Percentiles rank a stretch among this genome's conserved stretches.
Evolutionary conservation across 64 coral and sea anemone species (phyloP).

Genomic region (Exaiptasia diaphana): DNA sequence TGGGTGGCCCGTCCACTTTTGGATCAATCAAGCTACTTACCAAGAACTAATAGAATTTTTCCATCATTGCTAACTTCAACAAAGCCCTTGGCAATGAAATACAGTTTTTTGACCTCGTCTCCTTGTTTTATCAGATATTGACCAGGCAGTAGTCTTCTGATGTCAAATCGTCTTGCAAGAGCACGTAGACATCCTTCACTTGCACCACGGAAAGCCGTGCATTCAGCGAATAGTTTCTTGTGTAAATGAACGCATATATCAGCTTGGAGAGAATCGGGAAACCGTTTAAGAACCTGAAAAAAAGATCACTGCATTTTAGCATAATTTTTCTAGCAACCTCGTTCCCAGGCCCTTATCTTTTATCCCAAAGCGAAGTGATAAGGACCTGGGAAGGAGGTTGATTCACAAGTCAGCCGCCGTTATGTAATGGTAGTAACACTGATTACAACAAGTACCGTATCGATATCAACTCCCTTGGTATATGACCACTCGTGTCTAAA

Average conservation of each 20-base stretch:
- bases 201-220: constrained; percentile 58
- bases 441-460: constrained; percentile 26
- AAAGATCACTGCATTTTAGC: not conserved
- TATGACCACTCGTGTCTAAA: constrained; percentile 62
- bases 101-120: constrained; percentile 66
- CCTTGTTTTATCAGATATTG: constrained; percentile 91
- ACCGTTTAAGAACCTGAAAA: constrained; percentile 66
- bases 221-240: constrained; percentile 50
- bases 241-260: constrained; percentile 86
- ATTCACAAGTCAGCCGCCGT: too few relatives aligned
- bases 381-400: too few relatives aligned
- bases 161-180: constrained; percentile 60
- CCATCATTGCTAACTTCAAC: constrained; percentile 65
- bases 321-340: not conserved
- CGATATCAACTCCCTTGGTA: constrained; percentile 64
- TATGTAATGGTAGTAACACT: not conserved
- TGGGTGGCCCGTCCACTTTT: too few relatives aligned
- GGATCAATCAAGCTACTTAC: constrained; percentile 41
- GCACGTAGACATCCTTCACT: constrained; percentile 71
- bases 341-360: too few relatives aligned
- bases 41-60: constrained; percentile 52
- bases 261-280: constrained; percentile 70
- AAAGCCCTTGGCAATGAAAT: constrained; percentile 79
- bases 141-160: constrained; percentile 57
- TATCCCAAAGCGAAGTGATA: too few relatives aligned